Base-by-base conservation (phyloP, 2,888 invertebrate genomes). In the Acanthococcus lagerstroemiae region DNA sequence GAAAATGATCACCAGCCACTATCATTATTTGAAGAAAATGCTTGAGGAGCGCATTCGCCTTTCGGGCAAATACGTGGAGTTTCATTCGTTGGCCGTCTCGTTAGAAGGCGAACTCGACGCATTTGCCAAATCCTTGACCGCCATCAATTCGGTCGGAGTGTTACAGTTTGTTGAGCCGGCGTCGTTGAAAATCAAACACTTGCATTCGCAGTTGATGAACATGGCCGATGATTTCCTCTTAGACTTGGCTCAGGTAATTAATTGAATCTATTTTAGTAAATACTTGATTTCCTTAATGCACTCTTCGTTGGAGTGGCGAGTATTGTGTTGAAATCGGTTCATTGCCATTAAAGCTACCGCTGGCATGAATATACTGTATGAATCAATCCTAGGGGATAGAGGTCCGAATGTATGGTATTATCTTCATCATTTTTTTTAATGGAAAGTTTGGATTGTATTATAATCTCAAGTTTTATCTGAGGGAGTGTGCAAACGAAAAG, bases 71-170 rank as follows among this genome's bases (percentile, higher is more conserved):
- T 87, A 87, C 72, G 83, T 86, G 48, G 83, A 85, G 70, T 88
- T 89, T 77, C 86, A 87, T 71, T 81, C 83, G 72, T 82, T 83
- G 69, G 84, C 85, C 22, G 81, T 83, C 67, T 81, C 82, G 73
- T 79, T 88, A 56, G 80, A 81, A 68, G 80, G 79, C 68, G 84
- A 85, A 73, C 80, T 87, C 75, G 84, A 86, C 72, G 79, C 79
- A 63, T 73, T 88, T 57, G 86, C 88, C 72, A 48, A 56, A 45
- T 50, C 46, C n/a, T 48, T 56, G 4, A 24, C 22, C 12, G 9
- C 22, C 1, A 21, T 21, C 1, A 50, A 55, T 46, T 25, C 55
- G 46, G 81, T 83, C 67, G 82, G 83, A 73, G 79, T 88, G 55
- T 80, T 81, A 68, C 80, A 79, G 67, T 84, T 85, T 73, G 80